phyloP scores from a whole-genome alignment of 2,113 vertebrate genomes.

The Gadus chalcogrammus region DNA sequence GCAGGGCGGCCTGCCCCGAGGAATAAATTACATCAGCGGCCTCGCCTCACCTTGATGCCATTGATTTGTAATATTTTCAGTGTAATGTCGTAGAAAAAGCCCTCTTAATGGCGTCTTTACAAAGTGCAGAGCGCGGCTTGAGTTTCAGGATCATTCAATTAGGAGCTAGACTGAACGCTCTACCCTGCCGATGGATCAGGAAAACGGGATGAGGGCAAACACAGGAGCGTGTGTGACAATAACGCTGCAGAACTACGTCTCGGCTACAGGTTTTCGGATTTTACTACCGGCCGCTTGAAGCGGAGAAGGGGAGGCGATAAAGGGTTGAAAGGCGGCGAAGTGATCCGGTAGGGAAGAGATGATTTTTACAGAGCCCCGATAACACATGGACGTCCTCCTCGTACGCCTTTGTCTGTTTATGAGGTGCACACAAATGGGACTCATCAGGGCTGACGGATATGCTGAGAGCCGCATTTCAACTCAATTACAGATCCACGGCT shows the following conservation, averaged over 20 bases:
- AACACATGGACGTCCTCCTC: constrained; percentile 39
- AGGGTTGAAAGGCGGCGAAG: background rate
- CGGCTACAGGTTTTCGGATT: too few relatives aligned
- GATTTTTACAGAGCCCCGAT: constrained; percentile 41
- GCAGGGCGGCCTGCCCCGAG: constrained; percentile 16
- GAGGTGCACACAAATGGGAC: constrained; percentile 59
- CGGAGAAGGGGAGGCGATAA: background rate
- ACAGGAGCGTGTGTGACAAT: too few relatives aligned
- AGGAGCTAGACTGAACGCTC: constrained; percentile 21
- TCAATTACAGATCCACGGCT: constrained; percentile 48
- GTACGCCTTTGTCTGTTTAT: constrained; percentile 58
- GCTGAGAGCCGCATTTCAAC: constrained; percentile 61
- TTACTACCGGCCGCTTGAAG: background rate
- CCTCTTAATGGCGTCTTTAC: constrained; percentile 38
- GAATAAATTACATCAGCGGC: constrained; percentile 59
- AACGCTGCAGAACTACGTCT: too few relatives aligned
- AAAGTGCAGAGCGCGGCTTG: constrained; percentile 47
- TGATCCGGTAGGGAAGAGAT: constrained; percentile 25
- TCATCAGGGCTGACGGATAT: constrained; percentile 61
- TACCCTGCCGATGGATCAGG: too few relatives aligned
- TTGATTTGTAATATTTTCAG: constrained; percentile 39
- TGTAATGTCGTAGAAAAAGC: constrained; percentile 56
- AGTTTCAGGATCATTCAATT: constrained; percentile 57
- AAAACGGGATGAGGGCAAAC: too few relatives aligned
- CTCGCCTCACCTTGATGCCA: constrained; percentile 21